Percentiles rank a stretch among this genome's conserved stretches.
phyloP scores from a whole-genome alignment of 2,888 invertebrate genomes.

The Oscheius sp. region DNA sequence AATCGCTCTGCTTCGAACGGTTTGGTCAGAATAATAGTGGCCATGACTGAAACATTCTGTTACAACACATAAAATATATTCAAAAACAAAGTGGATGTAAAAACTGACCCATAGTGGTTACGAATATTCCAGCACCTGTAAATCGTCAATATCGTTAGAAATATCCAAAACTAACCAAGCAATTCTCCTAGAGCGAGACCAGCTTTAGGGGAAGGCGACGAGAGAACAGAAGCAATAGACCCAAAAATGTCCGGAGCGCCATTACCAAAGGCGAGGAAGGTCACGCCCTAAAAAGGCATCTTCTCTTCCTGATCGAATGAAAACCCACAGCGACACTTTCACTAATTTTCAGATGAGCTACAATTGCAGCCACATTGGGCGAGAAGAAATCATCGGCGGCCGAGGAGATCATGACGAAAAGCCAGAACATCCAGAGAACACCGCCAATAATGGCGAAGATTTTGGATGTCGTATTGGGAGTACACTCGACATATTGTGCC shows the following conservation, averaged over 20 bases:
- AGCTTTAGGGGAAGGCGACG: conserved; percentile 72
- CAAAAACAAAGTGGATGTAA: not conserved
- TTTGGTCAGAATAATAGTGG: conserved; percentile 77
- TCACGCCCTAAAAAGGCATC: not conserved
- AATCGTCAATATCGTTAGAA: not conserved
- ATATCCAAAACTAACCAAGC: conserved; percentile 71
- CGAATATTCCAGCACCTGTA: conserved; percentile 80
- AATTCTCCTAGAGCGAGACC: conserved; percentile 75
- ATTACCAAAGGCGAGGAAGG: conserved; percentile 80
- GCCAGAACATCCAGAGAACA: conserved; percentile 53
- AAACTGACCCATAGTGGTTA: conserved; percentile 75
- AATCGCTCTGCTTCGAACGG: conserved; percentile 76
- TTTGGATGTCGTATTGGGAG: conserved; percentile 37
- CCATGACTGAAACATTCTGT: conserved; percentile 75
- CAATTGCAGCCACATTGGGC: conserved; percentile 75
- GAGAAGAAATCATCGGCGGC: conserved; percentile 73
- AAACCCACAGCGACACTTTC: conserved; percentile 76
- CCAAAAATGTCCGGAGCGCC: conserved; percentile 82
- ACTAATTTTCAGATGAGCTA: conserved; percentile 75
- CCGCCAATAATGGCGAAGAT: conserved; percentile 50
- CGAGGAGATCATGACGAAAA: conserved; percentile 63
- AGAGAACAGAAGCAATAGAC: conserved; percentile 77
- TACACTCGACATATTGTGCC: conserved; percentile 60
- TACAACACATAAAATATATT: not conserved
- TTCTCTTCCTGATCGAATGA: not conserved